phyloP scores from a whole-genome alignment of 1,140 invertebrate genomes.

The Lethocerus indicus region DNA sequence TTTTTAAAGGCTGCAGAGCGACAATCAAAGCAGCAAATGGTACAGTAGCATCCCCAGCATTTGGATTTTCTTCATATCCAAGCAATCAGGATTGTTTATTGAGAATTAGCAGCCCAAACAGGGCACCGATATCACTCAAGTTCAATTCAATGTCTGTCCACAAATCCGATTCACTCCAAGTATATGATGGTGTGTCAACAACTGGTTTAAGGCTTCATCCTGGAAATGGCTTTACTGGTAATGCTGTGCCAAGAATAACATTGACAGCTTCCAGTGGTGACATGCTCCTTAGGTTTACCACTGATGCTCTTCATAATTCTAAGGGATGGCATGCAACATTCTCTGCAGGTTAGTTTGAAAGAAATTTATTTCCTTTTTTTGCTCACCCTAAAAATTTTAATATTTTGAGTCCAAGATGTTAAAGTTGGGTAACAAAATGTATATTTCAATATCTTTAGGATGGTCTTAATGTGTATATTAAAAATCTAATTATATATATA shows the following conservation, averaged over 20 bases:
- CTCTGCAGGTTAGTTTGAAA: constrained; percentile 51
- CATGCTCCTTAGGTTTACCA: constrained; percentile 73
- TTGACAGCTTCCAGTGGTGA: constrained; percentile 83
- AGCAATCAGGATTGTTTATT: constrained; percentile 85
- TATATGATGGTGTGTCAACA: constrained; percentile 74
- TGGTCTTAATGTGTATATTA: too few relatives aligned
- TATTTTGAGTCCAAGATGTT: too few relatives aligned
- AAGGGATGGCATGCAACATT: constrained; percentile 80
- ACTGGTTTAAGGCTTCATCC: constrained; percentile 74
- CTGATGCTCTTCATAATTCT: constrained; percentile 70
- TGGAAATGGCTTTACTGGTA: constrained; percentile 70
- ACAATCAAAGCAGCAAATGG: constrained; percentile 65
- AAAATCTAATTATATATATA: not conserved
- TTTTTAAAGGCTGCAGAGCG: constrained; percentile 45
- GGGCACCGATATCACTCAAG: constrained; percentile 69
- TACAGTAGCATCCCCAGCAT: constrained; percentile 75
- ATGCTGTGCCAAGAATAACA: constrained; percentile 63
- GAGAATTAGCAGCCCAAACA: constrained; percentile 64
- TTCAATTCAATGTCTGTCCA: constrained; percentile 77
- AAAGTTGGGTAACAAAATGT: too few relatives aligned
- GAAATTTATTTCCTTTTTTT: not conserved
- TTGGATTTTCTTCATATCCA: constrained; percentile 65
- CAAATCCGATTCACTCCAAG: constrained; percentile 68
- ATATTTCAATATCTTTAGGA: too few relatives aligned
- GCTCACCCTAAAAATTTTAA: too few relatives aligned